A percentile compares a stretch with the other conserved stretches of the same genome.
phyloP scores from a whole-genome alignment of 2,113 vertebrate genomes.

The Caloenas nicobarica region DNA sequence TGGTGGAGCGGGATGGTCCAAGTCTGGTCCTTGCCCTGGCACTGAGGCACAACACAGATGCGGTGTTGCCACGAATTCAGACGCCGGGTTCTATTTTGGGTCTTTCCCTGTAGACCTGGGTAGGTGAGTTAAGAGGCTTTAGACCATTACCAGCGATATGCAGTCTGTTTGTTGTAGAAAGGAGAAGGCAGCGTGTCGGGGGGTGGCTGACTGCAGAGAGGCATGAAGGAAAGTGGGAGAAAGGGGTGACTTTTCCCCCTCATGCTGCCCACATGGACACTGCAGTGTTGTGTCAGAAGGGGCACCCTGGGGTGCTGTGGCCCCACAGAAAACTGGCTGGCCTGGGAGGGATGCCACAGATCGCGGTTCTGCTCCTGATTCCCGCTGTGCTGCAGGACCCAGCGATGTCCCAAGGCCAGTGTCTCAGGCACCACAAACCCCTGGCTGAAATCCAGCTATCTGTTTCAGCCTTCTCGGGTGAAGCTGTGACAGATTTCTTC shows the following conservation, averaged over 20 bases:
- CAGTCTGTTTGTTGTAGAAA: background rate
- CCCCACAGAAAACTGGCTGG: background rate
- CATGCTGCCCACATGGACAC: background rate
- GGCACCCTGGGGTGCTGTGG: background rate
- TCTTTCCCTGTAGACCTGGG: background rate
- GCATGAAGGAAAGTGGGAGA: background rate
- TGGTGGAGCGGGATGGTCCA: background rate
- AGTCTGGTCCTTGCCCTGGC: background rate
- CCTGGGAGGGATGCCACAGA: background rate
- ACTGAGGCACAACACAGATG: background rate
- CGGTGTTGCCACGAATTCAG: background rate
- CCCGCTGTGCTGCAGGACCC: background rate
- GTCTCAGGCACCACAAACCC: background rate
- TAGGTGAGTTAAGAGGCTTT: rapidly evolving
- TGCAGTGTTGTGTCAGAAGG: background rate
- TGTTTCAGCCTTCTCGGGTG: background rate
- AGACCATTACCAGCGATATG: background rate
- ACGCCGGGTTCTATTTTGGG: background rate
- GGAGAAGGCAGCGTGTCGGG: rapidly evolving
- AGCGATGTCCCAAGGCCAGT: rapidly evolving
- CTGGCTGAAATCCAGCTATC: background rate
- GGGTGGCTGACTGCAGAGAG: background rate
- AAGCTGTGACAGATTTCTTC: background rate
- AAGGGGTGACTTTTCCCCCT: background rate
- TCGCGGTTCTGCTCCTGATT: background rate